Evolutionary conservation across 2,888 invertebrate genomes (phyloP), one percentile per base, ranked within the genome.

Genomic region (Eretmocerus hayati): DNA sequence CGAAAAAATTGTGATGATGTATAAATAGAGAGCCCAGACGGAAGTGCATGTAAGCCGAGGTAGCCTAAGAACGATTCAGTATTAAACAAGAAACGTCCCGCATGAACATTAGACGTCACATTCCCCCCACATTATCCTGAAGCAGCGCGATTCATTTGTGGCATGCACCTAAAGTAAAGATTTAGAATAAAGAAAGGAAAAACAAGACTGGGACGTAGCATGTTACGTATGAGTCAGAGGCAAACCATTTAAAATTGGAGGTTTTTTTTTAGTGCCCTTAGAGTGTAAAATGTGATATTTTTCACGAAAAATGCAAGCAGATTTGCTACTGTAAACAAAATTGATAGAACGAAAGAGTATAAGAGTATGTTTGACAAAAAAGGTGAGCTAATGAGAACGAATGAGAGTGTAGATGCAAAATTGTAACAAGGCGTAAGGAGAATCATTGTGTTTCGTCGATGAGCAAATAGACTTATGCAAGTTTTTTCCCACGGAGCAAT

Each of bases 271-370:
- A 54, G 54, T 52, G 52, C 54, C 54, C 54, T 51, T 54, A 51
- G 54, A 52, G 50, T 52, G 54, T 52, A 52, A 54, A 54, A 54
- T 54, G 54, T 54, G 54, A 54, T 54, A 54, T 54, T 54, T 54
- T 54, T 54, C 54, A 54, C 54, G 52, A 48, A 48, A 53, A 38
- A n/a, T n/a, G n/a, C n/a, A n/a, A n/a, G n/a, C n/a, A n/a, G n/a
- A n/a, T n/a, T n/a, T n/a, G n/a, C n/a, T n/a, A n/a, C n/a, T n/a
- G n/a, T n/a, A n/a, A n/a, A n/a, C n/a, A n/a, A 44, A 37, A 43
- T 30, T 33, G 52, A 42, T 36, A 53, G 44, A 36, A 43, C 23
- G 44, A 42, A 23, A 40, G 43, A 41, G 37, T 44, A 23, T 32
- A 35, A 38, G 42, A 41, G 47, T 6, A n/a, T n/a, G n/a, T n/a